Evolutionary conservation across 2,888 invertebrate species (phyloP), one percentile per base, ranked within the genome.

Genomic region (Apodemia duryi): DNA sequence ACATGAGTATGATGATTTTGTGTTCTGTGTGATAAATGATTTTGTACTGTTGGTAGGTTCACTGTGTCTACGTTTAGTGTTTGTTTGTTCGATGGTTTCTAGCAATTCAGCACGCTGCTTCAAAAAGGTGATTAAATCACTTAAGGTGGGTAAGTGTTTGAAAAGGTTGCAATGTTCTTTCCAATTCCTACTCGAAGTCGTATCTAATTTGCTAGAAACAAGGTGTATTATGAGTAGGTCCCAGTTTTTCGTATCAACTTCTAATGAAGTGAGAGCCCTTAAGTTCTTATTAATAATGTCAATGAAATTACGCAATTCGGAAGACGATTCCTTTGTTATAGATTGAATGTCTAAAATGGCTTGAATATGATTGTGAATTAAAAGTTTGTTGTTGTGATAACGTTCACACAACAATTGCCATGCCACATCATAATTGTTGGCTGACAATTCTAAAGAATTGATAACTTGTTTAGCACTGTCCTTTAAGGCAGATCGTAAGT

Each of bases 351-450:
- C 29, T 28, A 54, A 54, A 10, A 54, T 28, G 10, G 54, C 54
- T 29, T 54, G 54, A 10, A 54, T 29, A 2, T 54, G 28, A 10
- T 54, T 54, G 10, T 29, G 5, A 28, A 54, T 28, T 6, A 54
- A 10, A 10, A 54, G 29, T 9, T 29, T 28, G 29, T 54, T 54
- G 9, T 54, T 54, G 10, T 54, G 21, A 29, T 28, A 54, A 54
- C 54, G 54, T n/a, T 54, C 54, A 54, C 54, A 54, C 10, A 54
- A 54, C 9, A 54, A 29, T 1, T 54, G 10, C 54, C 54, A 54
- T 2, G 54, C 54, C 3, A 54, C 9, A 2, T 28, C 29, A 29
- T 54, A 54, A 10, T 54, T 54, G 11, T 43, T 43, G 11, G 43
- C 43, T 43, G 43, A 43, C 21, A 21, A 21, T 21, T 21, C 21